These are phyloP conservation scores for Dinomys branickii DNA, from an alignment of 2,113 vertebrate species.

Conservation along the genomic window DNA sequence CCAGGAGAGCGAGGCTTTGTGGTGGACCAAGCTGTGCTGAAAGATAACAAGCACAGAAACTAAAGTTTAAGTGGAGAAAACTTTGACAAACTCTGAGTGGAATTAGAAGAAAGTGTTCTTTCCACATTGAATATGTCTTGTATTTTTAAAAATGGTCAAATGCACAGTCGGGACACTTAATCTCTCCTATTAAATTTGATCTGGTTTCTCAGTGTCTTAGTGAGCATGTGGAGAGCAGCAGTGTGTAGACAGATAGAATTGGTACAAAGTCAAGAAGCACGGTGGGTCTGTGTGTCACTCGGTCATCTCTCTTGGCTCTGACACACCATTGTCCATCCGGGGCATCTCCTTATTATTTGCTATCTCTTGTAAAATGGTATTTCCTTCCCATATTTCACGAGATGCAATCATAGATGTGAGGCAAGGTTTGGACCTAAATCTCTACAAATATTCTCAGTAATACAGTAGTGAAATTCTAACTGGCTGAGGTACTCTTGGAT, in stretches of 20 bases:
- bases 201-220: background rate
- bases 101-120: constrained; percentile 48
- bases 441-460: background rate
- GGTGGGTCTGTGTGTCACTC: background rate
- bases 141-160: constrained; percentile 3
- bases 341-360: background rate
- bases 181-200: constrained; percentile 19
- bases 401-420: background rate
- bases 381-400: background rate
- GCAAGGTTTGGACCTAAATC: background rate
- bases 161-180: background rate
- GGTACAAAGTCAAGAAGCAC: background rate
- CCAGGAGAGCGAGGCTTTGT: constrained; percentile 41
- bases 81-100: constrained; percentile 44
- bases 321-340: background rate
- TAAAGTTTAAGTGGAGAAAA: constrained; percentile 44
- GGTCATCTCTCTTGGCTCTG: background rate
- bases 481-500: background rate
- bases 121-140: background rate
- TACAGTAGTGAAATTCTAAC: background rate
- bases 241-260: background rate
- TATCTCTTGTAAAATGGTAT: background rate
- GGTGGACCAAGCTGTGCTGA: constrained; percentile 67
- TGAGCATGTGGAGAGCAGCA: background rate
- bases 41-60: constrained; percentile 65